phyloP scores from a whole-genome alignment of 1,140 invertebrate genomes.

The Drosophila nigromelanica region DNA sequence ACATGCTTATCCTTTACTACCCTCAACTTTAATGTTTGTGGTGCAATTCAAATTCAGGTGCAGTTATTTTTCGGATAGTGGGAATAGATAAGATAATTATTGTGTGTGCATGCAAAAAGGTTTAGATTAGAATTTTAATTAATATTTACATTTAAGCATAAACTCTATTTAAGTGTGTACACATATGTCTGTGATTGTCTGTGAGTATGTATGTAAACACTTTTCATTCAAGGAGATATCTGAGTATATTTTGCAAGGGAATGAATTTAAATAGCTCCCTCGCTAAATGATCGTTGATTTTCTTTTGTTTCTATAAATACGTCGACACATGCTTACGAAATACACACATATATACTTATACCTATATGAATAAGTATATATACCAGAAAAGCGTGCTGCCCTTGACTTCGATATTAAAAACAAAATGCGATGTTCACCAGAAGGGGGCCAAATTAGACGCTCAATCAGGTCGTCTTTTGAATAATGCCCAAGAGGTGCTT shows the following conservation, averaged over 20 bases:
- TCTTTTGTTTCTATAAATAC: slow-evolving; percentile 37
- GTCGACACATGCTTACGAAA: slow-evolving; percentile 36
- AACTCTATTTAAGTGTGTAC: not conserved
- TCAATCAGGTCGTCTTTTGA: not conserved
- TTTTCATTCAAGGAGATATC: not conserved
- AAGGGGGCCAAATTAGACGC: not conserved
- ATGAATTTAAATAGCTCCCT: slow-evolving; percentile 13
- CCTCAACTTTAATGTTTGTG: slow-evolving; percentile 52
- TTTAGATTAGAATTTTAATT: slow-evolving; percentile 28
- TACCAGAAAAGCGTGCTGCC: slow-evolving; percentile 41
- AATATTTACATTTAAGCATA: not conserved
- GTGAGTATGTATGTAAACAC: not conserved
- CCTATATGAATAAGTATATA: slow-evolving; percentile 6
- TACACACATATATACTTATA: slow-evolving; percentile 11
- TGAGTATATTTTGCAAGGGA: slow-evolving; percentile 2
- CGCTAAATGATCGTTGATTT: slow-evolving; percentile 3
- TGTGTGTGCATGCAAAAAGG: slow-evolving; percentile 63
- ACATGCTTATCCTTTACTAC: slow-evolving; percentile 64
- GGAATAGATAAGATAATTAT: slow-evolving; percentile 17
- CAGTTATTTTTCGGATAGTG: slow-evolving; percentile 26
- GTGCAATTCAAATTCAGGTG: slow-evolving; percentile 55
- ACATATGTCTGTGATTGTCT: not conserved
- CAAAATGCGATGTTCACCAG: slow-evolving; percentile 6
- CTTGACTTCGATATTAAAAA: slow-evolving; percentile 54
- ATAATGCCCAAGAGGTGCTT: slow-evolving; percentile 49